A percentile compares a stretch with the other conserved stretches of the same genome.
Evolutionary conservation across 2,797 vertebrate genomes (phyloP).

Genomic region (Hozukius guyotensis): DNA sequence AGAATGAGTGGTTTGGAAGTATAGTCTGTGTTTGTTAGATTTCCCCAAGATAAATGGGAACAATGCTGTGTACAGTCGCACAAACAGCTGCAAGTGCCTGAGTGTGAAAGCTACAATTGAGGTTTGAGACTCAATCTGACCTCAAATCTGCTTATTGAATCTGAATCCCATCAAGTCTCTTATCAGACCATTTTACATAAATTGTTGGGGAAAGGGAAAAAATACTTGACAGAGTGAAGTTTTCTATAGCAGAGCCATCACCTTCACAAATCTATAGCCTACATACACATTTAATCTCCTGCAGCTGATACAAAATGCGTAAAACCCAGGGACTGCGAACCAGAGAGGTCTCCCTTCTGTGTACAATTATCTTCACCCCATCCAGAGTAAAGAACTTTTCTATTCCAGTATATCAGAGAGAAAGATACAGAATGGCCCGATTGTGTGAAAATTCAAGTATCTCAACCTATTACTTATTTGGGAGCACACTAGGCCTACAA

Average conservation of each 20-base stretch:
- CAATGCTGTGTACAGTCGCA: background rate
- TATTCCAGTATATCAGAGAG: background rate
- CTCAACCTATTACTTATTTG: background rate
- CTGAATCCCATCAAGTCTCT: slow-evolving; percentile 6
- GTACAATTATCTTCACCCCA: slow-evolving; percentile 3
- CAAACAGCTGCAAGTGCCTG: slow-evolving; percentile 11
- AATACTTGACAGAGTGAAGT: background rate
- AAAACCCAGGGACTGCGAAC: background rate
- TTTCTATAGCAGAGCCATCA: background rate
- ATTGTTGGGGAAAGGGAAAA: background rate
- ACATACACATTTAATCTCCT: slow-evolving; percentile 13
- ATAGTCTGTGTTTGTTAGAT: slow-evolving; percentile 28
- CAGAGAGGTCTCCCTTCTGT: background rate
- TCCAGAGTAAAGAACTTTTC: background rate
- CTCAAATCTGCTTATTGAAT: slow-evolving; percentile 11
- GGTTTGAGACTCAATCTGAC: background rate
- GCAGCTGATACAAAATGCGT: slow-evolving; percentile 21
- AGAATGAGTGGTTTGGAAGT: slow-evolving; percentile 31
- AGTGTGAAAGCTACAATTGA: background rate
- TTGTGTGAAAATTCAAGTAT: slow-evolving; percentile 13
- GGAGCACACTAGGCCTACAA: background rate
- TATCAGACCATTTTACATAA: background rate
- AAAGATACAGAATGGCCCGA: background rate
- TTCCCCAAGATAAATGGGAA: slow-evolving; percentile 47
- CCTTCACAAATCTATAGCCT: background rate